Evolutionary conservation across 2,113 vertebrate genomes (phyloP).

Genomic region (Corapipo altera): DNA sequence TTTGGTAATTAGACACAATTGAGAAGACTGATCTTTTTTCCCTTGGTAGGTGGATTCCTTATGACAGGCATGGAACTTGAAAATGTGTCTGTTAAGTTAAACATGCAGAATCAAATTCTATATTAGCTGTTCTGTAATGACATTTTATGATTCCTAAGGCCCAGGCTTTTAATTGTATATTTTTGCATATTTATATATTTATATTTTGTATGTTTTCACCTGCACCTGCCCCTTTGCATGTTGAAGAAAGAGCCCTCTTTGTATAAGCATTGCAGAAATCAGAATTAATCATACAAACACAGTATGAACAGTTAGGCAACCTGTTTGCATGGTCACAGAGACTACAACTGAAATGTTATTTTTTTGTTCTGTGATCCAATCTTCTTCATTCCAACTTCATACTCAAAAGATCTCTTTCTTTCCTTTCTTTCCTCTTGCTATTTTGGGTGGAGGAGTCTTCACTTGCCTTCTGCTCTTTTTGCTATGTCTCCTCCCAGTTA

Average conservation of each 20-base stretch:
- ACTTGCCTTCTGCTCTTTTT: neutral
- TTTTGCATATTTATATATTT: neutral
- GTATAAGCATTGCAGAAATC: neutral
- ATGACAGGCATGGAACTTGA: neutral
- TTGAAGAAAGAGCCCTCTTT: neutral
- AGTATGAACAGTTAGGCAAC: neutral
- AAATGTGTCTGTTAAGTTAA: neutral
- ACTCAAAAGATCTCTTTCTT: neutral
- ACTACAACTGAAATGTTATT: neutral
- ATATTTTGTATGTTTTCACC: neutral
- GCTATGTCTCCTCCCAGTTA: neutral
- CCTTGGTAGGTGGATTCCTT: neutral
- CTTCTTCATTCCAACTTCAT: neutral
- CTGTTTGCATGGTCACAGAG: neutral
- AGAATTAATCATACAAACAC: neutral
- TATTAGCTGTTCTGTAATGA: neutral
- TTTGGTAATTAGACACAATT: neutral
- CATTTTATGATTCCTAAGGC: neutral
- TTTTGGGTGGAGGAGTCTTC: neutral
- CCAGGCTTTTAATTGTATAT: neutral
- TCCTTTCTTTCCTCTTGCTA: neutral
- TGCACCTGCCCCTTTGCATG: neutral
- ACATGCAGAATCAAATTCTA: neutral
- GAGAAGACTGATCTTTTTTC: neutral
- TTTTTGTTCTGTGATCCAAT: neutral